Base-by-base conservation (phyloP, 2,888 invertebrate species). In the Chrysotoxum bicinctum region DNA sequence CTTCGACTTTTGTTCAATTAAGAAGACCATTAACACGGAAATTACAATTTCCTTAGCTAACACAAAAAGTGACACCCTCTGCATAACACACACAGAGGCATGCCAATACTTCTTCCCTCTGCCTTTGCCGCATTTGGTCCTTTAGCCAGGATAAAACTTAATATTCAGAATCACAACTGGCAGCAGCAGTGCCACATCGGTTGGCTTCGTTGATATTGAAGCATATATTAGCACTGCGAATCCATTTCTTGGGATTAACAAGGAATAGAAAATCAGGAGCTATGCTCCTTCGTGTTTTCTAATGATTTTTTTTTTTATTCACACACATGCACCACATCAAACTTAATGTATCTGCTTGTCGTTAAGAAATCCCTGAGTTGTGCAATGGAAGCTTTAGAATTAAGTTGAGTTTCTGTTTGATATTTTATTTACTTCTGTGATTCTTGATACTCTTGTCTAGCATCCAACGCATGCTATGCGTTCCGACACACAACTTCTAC, bases 1-100 rank as follows among this genome's bases (percentile, higher is more conserved):
- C 85, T 81, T 85, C 85, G 85, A 81, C 85, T 85, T 81, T 68
- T 76, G 85, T 85, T 85, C 85, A 85, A 85, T 85, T 85, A 85
- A 85, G 79, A 79, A 79, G 85, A 85, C 85, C 76, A 85, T 85
- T 85, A 85, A 85, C 85, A 85, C 81, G 85, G 81, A 85, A 81
- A 85, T 85, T 85, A 85, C 85, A 85, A 81, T 81, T 85, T 85
- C 81, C 85, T 81, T 74, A 81, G 85, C 76, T 76, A 72, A 81
- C 85, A 85, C 76, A 80, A 80, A 70, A 75, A 56, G 66, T 80
- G 72, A 64, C 70, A 84, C 37, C 78, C 74, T 37, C 43, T 81
- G 64, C 76, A 62, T 50, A 54, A 48, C 23, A 23, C 60, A 52
- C 21, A 52, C 9, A 32, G 30, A 32, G 14, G 12, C 21, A 37